These are phyloP conservation scores for Chelidonichthys spinosus DNA, from an alignment of 2,797 vertebrate species.

Conservation along the genomic window DNA sequence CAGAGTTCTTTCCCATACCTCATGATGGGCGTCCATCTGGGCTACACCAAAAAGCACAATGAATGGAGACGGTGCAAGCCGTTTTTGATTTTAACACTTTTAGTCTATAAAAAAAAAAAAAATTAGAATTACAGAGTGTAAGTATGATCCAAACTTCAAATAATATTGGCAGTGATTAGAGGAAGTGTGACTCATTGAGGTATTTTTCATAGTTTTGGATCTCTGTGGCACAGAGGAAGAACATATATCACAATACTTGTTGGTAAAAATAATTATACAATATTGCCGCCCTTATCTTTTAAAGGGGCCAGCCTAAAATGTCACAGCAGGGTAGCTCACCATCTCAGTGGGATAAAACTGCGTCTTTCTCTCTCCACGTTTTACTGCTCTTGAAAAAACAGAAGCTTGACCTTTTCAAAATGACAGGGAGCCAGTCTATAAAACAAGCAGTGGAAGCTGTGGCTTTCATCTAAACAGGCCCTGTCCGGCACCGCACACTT, in stretches of 20 bases:
- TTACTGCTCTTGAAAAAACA: constrained; percentile 35
- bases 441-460: constrained; percentile 55
- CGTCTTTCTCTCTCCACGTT: constrained; percentile 28
- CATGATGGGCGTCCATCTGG: no score
- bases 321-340: constrained; percentile 57
- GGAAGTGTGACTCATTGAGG: not conserved
- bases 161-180: no score
- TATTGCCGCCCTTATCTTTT: not conserved
- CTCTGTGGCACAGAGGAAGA: not conserved
- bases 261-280: not conserved
- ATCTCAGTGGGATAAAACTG: constrained; percentile 20
- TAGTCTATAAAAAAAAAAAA: no score
- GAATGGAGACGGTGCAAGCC: no score
- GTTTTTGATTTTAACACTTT: no score
- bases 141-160: no score
- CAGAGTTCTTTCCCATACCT: no score
- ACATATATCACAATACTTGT: not conserved
- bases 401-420: constrained; percentile 72
- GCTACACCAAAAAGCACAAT: no score
- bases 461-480: constrained; percentile 62
- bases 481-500: constrained; percentile 6
- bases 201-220: not conserved
- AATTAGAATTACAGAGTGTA: no score
- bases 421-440: constrained; percentile 64
- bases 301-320: constrained; percentile 74